These are phyloP conservation scores for Rutilus rutilus DNA, from an alignment of 2,113 vertebrate species.

Conservation along the genomic window DNA sequence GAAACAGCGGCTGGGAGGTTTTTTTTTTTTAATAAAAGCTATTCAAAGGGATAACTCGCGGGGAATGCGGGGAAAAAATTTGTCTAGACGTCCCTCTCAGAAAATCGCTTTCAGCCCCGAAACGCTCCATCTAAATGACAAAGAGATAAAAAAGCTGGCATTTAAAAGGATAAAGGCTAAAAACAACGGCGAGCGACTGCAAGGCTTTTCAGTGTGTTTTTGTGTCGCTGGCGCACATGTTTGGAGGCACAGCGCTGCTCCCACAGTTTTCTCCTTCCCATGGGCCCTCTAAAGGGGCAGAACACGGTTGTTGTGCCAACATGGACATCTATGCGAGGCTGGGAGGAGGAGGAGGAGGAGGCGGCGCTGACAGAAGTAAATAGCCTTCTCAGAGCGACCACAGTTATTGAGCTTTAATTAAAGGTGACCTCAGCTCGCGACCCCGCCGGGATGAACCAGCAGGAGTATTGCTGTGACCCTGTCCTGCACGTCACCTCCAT, in stretches of 20 bases:
- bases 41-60: constrained; percentile 30
- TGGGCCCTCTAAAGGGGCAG: constrained; percentile 14
- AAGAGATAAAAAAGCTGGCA: constrained; percentile 27
- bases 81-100: constrained; percentile 23
- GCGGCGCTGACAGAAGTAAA: constrained; percentile 42
- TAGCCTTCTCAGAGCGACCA: constrained; percentile 43
- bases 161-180: constrained; percentile 23
- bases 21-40: not conserved
- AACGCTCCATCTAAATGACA: constrained; percentile 55
- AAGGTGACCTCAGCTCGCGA: constrained; percentile 43
- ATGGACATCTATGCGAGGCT: constrained; percentile 16
- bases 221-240: constrained; percentile 11
- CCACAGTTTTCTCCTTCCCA: not conserved
- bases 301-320: constrained; percentile 40
- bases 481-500: not conserved
- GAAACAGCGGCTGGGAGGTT: not conserved
- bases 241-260: not conserved
- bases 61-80: not conserved
- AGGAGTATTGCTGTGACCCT: constrained; percentile 35
- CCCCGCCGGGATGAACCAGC: constrained; percentile 48
- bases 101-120: constrained; percentile 39
- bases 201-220: constrained; percentile 39
- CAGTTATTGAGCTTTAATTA: constrained; percentile 49
- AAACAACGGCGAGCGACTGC: not conserved
- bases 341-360: not conserved